Evolutionary conservation across 2,888 invertebrate species (phyloP).

Genomic region (Caradrina kadenii): DNA sequence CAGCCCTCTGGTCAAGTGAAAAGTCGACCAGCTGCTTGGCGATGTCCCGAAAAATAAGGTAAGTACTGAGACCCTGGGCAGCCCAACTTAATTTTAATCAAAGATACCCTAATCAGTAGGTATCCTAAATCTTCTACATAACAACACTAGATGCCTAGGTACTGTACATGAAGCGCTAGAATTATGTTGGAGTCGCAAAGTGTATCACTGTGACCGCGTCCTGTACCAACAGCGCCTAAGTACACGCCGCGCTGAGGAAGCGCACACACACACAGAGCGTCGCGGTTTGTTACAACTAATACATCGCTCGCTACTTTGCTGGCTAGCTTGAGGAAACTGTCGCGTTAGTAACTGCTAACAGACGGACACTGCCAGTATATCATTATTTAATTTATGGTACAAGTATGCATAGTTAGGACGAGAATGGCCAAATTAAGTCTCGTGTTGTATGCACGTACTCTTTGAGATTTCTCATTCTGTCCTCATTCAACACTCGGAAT

Average conservation of each 20-base stretch:
- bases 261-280: conserved; percentile 17
- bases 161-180: conserved; percentile 12
- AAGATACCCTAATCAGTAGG: too few species aligned
- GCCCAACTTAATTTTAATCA: too few species aligned
- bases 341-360: not conserved
- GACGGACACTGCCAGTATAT: not conserved
- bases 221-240: conserved; percentile 50
- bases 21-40: too few species aligned
- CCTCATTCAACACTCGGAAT: too few species aligned
- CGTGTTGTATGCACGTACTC: too few species aligned
- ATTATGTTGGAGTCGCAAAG: conserved; percentile 17
- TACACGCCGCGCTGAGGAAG: conserved; percentile 37
- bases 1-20: too few species aligned
- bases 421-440: too few species aligned
- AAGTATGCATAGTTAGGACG: not conserved
- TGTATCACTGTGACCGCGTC: conserved; percentile 36
- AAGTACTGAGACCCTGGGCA: too few species aligned
- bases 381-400: conserved; percentile 6
- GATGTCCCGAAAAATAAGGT: too few species aligned
- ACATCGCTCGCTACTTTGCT: conserved; percentile 40
- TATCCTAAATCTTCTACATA: too few species aligned
- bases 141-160: not conserved
- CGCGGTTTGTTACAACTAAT: conserved; percentile 43
- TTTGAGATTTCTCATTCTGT: too few species aligned
- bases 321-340: conserved; percentile 22